These are phyloP conservation scores for Ormyrus thymus DNA, from an alignment of 2,888 invertebrate genomes.

Conservation along the genomic window DNA sequence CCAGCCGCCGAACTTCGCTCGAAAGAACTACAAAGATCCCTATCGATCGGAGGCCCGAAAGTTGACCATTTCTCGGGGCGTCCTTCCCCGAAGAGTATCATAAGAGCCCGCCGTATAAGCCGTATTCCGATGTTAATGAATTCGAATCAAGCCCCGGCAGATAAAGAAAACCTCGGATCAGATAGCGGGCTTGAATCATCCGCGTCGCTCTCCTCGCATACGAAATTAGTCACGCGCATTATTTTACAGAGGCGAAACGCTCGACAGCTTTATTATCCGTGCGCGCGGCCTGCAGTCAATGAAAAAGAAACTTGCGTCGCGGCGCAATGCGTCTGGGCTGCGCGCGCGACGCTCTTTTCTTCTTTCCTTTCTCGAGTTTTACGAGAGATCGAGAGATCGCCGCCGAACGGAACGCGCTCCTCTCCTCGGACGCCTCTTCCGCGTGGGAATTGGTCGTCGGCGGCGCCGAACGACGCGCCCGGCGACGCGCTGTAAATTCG, in stretches of 20 bases:
- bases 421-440: too few species aligned
- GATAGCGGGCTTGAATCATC: constrained; percentile 36
- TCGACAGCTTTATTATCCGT: not conserved
- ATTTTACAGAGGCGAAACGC: not conserved
- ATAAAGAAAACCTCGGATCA: not conserved
- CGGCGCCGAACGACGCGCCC: too few species aligned
- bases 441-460: too few species aligned
- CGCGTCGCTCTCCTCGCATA: constrained; percentile 8
- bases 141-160: not conserved
- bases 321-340: not conserved
- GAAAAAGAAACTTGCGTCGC: not conserved
- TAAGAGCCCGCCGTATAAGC: not conserved
- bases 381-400: too few species aligned
- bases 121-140: constrained; percentile 37
- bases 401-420: too few species aligned
- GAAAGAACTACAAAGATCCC: too few species aligned
- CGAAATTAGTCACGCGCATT: not conserved
- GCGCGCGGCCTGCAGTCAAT: not conserved
- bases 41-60: too few species aligned
- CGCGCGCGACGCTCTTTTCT: not conserved
- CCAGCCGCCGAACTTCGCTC: too few species aligned
- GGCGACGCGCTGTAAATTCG: too few species aligned
- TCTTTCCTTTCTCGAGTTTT: too few species aligned
- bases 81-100: not conserved
- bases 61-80: too few species aligned